These are phyloP conservation scores for Leptodactylus fallax DNA, from an alignment of 2,797 vertebrate genomes.

Conservation along the genomic window DNA sequence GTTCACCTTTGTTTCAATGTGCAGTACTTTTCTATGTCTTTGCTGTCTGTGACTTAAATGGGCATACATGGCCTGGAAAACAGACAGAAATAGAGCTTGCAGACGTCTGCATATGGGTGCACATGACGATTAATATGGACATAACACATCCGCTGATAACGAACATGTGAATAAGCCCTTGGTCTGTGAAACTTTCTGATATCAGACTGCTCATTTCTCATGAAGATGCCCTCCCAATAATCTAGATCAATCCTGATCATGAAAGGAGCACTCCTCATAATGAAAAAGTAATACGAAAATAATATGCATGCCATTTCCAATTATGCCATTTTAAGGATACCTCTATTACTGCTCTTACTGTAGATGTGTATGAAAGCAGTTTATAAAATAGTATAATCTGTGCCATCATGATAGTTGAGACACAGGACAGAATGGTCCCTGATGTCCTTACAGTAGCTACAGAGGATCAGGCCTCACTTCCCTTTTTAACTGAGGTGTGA, in stretches of 20 bases:
- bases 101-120: too few species aligned
- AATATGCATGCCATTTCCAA: neutral
- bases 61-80: too few species aligned
- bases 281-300: neutral
- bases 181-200: too few species aligned
- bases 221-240: neutral
- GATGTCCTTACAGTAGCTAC: constrained; percentile 69
- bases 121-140: too few species aligned
- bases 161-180: too few species aligned
- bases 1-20: too few species aligned
- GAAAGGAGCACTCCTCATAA: neutral
- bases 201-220: neutral
- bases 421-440: constrained; percentile 4
- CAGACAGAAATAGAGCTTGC: too few species aligned
- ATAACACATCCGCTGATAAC: too few species aligned
- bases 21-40: too few species aligned
- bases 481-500: constrained; percentile 81
- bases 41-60: too few species aligned
- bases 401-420: constrained; percentile 32
- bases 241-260: neutral
- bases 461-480: constrained; percentile 77
- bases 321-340: too few species aligned
- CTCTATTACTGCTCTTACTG: neutral
- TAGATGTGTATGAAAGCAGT: too few species aligned
- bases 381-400: constrained; percentile 12